Evolutionary conservation across 2,888 invertebrate species (phyloP), one percentile per base, ranked within the genome.

Genomic region (Eupithecia inturbata): DNA sequence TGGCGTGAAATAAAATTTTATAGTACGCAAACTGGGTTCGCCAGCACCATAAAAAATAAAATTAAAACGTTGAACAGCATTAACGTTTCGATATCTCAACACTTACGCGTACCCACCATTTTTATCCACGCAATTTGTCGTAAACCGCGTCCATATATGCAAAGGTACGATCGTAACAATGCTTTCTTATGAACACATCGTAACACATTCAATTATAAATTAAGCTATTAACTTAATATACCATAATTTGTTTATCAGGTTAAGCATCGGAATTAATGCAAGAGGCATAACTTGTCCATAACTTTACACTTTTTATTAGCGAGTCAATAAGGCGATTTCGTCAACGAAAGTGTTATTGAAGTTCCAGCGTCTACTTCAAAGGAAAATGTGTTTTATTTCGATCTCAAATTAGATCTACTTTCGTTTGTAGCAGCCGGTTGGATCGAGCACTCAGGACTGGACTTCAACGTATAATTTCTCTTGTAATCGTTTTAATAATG

Each of bases 241-340:
- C 91, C 85, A 92, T 94, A 94, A 94, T 94, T 94, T 94, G 94
- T 94, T 94, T 94, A 94, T 94, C 94, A 90, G 92, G 92, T 92
- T 94, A 90, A 94, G 93, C 94, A 94, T 94, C 94, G 87, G 90
- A 94, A 93, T 94, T 92, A 94, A 94, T 94, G 94, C 94, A 92
- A 92, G 92, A 91, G 92, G 93, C 92, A 92, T 92, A 93, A 92
- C 93, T 91, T 91, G 91, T 86, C 90, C 94, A 94, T 94, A 94
- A 94, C 91, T 94, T 93, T 87, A 93, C 91, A 92, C 91, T 92
- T 93, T 94, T 94, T 94, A 94, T 93, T 93, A 89, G 92, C 92
- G 88, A 92, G 89, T 91, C 92, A 90, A 91, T 90, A 92, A 91
- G 91, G 89, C 91, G 90, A 91, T 92, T 93, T 92, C 89, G 90